These are phyloP conservation scores for Phrynocephalus vlangalii DNA, from an alignment of 2,797 vertebrate genomes.

Conservation along the genomic window DNA sequence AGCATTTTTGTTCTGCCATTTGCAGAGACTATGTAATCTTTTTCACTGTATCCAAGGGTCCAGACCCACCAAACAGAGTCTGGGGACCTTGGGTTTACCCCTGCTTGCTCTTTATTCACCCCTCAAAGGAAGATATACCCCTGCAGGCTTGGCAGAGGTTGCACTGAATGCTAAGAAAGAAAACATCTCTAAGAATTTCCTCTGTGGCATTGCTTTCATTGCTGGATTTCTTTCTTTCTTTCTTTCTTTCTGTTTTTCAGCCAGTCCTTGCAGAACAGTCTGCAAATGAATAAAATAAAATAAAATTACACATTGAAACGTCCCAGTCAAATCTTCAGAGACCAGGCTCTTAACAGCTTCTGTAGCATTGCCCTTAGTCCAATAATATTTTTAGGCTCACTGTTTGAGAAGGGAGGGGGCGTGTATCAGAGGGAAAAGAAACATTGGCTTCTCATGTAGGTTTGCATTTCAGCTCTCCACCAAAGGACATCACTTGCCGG, in stretches of 20 bases:
- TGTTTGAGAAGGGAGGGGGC: background rate
- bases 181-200: background rate
- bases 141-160: background rate
- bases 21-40: background rate
- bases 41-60: background rate
- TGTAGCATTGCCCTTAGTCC: background rate
- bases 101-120: background rate
- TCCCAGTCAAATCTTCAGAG: background rate
- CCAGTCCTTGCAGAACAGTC: background rate
- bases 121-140: background rate
- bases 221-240: too few species aligned
- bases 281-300: background rate
- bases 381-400: conserved; percentile 2
- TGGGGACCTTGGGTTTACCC: background rate
- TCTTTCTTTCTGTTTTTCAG: background rate
- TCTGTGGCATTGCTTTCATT: conserved; percentile 4
- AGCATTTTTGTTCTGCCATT: background rate
- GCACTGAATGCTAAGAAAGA: background rate
- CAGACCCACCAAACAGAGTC: background rate
- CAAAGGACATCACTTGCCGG: conserved; percentile 20
- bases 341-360: background rate
- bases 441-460: background rate
- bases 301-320: background rate
- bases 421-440: background rate
- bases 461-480: background rate